phyloP scores from a whole-genome alignment of 2,797 vertebrate genomes.

The Etheostoma nigrum region DNA sequence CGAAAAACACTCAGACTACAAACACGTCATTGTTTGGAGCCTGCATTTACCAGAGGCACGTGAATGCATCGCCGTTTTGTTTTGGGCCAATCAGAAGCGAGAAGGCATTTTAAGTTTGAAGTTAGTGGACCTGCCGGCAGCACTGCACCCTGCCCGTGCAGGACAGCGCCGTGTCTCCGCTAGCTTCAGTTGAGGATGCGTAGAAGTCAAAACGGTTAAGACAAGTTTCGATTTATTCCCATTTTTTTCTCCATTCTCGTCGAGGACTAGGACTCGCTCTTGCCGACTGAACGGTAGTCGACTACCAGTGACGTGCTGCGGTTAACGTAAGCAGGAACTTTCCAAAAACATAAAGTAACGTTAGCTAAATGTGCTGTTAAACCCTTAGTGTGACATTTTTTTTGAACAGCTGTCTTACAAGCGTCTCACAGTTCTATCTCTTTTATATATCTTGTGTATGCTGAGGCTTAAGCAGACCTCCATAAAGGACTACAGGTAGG shows the following conservation, averaged over 20 bases:
- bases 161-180: conserved; percentile 5
- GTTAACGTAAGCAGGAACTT: conserved; percentile 45
- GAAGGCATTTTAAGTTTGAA: conserved; percentile 72
- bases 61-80: conserved; percentile 52
- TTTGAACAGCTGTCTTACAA: conserved; percentile 24
- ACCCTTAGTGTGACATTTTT: neutral
- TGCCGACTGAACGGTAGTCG: neutral
- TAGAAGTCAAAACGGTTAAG: neutral
- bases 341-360: conserved; percentile 33
- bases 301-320: conserved; percentile 25
- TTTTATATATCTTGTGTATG: neutral
- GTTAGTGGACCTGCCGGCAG: conserved; percentile 13
- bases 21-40: neutral
- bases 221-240: neutral
- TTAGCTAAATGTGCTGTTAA: conserved; percentile 1
- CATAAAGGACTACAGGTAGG: conserved; percentile 19
- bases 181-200: conserved; percentile 3
- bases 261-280: neutral
- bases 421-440: neutral
- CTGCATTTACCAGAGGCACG: neutral
- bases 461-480: neutral
- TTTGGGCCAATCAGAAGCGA: conserved; percentile 68
- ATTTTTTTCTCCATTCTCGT: neutral
- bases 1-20: neutral
- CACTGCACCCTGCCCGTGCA: neutral